Base-by-base conservation (phyloP, 2,797 vertebrate genomes). In the Taeniopygia guttata region DNA sequence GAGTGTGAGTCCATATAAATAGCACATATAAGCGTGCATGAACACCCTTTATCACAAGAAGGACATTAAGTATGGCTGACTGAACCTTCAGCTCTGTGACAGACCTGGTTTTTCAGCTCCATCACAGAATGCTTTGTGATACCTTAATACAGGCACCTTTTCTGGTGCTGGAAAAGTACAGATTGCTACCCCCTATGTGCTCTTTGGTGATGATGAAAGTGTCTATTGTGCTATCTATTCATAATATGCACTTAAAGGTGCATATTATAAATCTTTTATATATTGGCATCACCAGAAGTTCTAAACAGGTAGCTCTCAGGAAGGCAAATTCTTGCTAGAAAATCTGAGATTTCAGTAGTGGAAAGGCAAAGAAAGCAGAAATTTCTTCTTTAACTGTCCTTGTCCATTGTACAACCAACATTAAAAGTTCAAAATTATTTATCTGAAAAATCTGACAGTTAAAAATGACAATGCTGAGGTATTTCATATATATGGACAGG, bases 181-280 rank as follows among this genome's bases (percentile, higher is more conserved):
- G 45, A 56, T 52, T 73, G 38, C 83, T 70, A 88, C 0, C 19
- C 32, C 79, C 42, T 66, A 6, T 2, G 0, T 73, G 52, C 21
- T 92, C 67, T 94, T 97, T 95, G 46, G 67, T 74, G 83, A 91
- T 90, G 94, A 94, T 90, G 88, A 85, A 74, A 94, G 70, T 63
- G 12, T 40, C 22, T 87, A 20, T 84, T 95, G 58, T 75, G 29
- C 22, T 81, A 45, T 69, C 42, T 93, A 75, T 90, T 96, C 63
- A 84, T 90, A 91, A 73, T 42, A 79, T 76, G 16, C 17, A 66
- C 52, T 95, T 76, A 68, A 93, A 87, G n/a, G 86, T 94, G 63
- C n/a, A n/a, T n/a, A n/a, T n/a, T n/a, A n/a, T n/a, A 73, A 94
- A 87, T 90, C 13, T 63, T 76, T 93, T 96, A 60, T 93, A 21